These are phyloP conservation scores for Ondatra zibethicus DNA, from an alignment of 2,113 vertebrate genomes.

Conservation along the genomic window DNA sequence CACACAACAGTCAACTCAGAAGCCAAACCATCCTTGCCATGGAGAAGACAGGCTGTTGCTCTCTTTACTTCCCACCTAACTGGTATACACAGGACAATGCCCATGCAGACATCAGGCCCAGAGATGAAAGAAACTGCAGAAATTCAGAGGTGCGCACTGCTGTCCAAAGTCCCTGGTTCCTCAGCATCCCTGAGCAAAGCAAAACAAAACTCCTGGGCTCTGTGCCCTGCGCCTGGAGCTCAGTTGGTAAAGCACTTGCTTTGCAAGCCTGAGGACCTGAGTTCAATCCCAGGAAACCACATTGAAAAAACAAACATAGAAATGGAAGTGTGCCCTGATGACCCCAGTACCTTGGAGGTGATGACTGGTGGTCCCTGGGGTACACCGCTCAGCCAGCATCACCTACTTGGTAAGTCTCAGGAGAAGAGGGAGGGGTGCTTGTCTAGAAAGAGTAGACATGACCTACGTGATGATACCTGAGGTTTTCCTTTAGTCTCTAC, in stretches of 20 bases:
- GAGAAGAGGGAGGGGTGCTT: neutral
- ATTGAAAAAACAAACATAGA: too few species aligned
- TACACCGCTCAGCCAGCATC: neutral
- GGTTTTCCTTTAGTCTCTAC: neutral
- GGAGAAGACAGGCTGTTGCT: neutral
- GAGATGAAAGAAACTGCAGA: neutral
- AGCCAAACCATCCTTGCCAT: neutral
- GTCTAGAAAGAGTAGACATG: neutral
- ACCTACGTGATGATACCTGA: neutral
- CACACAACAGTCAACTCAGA: neutral
- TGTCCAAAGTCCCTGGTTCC: neutral
- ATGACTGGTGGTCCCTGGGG: neutral
- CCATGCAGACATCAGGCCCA: neutral
- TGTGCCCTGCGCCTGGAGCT: neutral
- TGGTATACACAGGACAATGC: accelerated
- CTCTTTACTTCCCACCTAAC: neutral
- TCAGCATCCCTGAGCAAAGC: neutral
- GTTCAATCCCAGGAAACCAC: neutral
- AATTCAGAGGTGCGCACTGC: neutral
- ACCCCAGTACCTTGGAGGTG: too few species aligned
- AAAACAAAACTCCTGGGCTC: neutral
- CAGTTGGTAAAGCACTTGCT: neutral
- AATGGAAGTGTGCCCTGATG: too few species aligned
- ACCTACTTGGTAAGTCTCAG: neutral
- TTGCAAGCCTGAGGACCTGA: neutral